Evolutionary conservation across 35 echinoderm and acorn worm species (phyloP), one percentile per base, ranked within the genome.

Genomic region (Apostichopus parvimensis): DNA sequence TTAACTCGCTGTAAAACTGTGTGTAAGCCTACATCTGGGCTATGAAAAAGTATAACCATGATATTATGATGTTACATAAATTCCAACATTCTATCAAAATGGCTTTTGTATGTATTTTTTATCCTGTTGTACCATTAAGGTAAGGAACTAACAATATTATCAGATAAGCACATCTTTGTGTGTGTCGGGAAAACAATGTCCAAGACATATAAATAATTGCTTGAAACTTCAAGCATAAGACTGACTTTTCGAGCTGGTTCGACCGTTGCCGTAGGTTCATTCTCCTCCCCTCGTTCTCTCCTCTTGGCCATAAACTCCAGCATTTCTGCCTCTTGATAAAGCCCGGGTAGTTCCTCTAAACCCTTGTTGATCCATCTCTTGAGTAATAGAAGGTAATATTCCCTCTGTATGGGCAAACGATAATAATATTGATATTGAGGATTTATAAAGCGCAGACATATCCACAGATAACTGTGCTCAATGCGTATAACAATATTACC

Each of bases 291-390:
- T 77, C 89, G 54, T n/a, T 91, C 77, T n/a, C 34, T 61, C 20
- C 89, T 90, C 60, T 91, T 93, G 13, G 94, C 94, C 92, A 98
- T 98, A 54, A 95, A 89, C 56, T 95, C 94, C 68, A 98, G 56
- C 77, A 98, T 99, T 53, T 99, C 93, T 52, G 70, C 76, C 86
- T 99, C 97, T 73, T 99, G 95, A 78, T 96, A 90, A 26, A 99
- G 83, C 64, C 79, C 82, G 11, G 86, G 62, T 9, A 96, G 66
- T 71, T 99, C 83, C 64, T 99, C 97, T 23, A 96, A 24, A 53
- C 93, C 91, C 72, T 94, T 93, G 75, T 79, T 17, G 24, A 94
- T 91, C 91, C 93, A 96, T 57, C 85, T 96, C 65, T 94, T 94
- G n/a, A 99, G 84, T 25, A 94, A 64, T 34, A 99, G 59, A 59